These are phyloP conservation scores for Drosophila fungiperda DNA, from an alignment of 2,888 invertebrate species.

Conservation along the genomic window DNA sequence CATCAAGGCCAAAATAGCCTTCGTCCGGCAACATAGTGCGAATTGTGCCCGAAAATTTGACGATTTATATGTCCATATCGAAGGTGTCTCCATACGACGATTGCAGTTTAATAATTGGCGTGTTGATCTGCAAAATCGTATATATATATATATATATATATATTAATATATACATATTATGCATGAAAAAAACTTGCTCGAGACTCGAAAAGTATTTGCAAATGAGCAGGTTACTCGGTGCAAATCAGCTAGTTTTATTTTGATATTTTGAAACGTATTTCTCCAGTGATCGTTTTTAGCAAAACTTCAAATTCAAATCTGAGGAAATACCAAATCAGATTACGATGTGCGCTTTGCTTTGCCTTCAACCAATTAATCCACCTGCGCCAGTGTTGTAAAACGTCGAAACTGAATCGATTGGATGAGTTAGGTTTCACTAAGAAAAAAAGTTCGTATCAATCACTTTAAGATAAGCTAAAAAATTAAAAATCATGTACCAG, in stretches of 20 bases:
- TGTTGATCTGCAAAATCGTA: conserved; percentile 31
- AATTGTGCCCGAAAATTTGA: conserved; percentile 70
- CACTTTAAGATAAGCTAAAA: too few relatives aligned
- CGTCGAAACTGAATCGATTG: background rate
- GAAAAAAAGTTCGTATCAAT: too few relatives aligned
- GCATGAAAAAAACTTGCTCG: background rate
- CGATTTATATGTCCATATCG: conserved; percentile 72
- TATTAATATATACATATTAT: background rate
- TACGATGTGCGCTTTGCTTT: background rate
- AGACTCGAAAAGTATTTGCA: background rate
- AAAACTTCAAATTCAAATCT: too few relatives aligned
- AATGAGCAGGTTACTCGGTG: background rate
- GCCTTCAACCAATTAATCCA: conserved; percentile 4
- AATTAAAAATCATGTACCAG: too few relatives aligned
- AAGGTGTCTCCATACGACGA: conserved; percentile 69
- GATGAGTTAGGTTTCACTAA: background rate
- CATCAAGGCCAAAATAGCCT: conserved; percentile 67
- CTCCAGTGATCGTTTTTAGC: too few relatives aligned
- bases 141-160: background rate
- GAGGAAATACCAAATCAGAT: background rate
- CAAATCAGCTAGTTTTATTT: background rate
- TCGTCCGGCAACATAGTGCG: conserved; percentile 71
- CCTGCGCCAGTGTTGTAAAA: background rate
- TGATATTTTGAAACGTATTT: background rate
- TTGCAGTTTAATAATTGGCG: conserved; percentile 68